phyloP scores from a whole-genome alignment of 2,113 vertebrate species.

The Probosciger aterrimus region DNA sequence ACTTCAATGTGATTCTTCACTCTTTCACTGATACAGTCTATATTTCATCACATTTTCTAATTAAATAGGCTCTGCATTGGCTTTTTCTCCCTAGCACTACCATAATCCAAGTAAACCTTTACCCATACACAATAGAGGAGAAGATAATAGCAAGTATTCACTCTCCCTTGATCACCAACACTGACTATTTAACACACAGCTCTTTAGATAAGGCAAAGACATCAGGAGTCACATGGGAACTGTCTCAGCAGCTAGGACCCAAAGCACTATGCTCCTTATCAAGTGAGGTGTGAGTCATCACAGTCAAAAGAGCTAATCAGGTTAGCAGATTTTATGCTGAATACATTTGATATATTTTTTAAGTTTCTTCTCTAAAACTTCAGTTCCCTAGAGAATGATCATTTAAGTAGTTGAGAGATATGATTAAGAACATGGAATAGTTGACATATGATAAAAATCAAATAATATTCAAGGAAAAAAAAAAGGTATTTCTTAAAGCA shows the following conservation, averaged over 20 bases:
- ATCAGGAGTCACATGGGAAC: background rate
- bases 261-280: background rate
- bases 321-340: slow-evolving; percentile 46
- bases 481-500: background rate
- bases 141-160: background rate
- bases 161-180: background rate
- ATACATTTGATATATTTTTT: slow-evolving; percentile 31
- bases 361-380: slow-evolving; percentile 54
- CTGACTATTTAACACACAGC: background rate
- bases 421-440: slow-evolving; percentile 22
- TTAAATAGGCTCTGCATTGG: background rate
- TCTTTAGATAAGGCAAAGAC: background rate
- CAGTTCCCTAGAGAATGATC: background rate
- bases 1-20: background rate
- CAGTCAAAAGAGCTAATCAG: slow-evolving; percentile 31
- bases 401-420: background rate
- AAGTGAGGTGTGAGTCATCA: slow-evolving; percentile 24
- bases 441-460: background rate
- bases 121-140: background rate
- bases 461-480: background rate
- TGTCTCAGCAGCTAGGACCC: background rate
- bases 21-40: background rate
- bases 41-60: background rate
- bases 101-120: background rate
- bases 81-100: background rate